Conservation (phyloP, 2,113 vertebrate genomes). For the Neotoma lepida region DNA sequence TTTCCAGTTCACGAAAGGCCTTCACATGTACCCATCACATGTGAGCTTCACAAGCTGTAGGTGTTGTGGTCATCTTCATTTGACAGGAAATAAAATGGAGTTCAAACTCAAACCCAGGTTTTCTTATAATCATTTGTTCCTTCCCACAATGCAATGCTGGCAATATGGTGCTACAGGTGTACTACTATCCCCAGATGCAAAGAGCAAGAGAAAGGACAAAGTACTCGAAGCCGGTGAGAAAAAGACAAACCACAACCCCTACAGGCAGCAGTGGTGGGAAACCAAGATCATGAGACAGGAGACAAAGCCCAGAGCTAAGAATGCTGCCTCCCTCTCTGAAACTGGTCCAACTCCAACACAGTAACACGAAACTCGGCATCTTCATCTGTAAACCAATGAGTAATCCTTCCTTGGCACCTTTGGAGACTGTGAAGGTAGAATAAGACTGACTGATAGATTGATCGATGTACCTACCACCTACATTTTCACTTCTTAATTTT, state of each 20-base stretch:
- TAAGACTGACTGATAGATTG: neutral
- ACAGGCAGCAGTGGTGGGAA: neutral
- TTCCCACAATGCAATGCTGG: too few relatives aligned
- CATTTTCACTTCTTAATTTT: neutral
- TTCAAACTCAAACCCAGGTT: constrained; percentile 25
- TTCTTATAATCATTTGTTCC: too few relatives aligned
- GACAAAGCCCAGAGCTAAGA: neutral
- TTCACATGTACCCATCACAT: neutral
- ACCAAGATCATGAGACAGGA: neutral
- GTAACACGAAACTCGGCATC: neutral
- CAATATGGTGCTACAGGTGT: neutral
- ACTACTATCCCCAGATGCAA: too few relatives aligned
- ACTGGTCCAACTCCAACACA: neutral
- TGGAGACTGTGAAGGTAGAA: neutral
- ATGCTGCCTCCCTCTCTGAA: neutral
- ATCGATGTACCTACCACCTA: neutral
- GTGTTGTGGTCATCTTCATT: neutral
- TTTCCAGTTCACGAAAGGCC: neutral
- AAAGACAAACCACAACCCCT: neutral
- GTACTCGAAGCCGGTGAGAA: neutral
- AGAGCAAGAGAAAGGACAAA: neutral
- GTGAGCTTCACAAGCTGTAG: neutral
- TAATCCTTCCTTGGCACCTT: neutral
- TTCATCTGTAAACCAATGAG: neutral
- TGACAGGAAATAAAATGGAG: neutral